A percentile compares a stretch with the other conserved stretches of the same genome.
Conservation (phyloP, 2,797 vertebrate genomes). For the Parauchenoglanis ngamensis region DNA sequence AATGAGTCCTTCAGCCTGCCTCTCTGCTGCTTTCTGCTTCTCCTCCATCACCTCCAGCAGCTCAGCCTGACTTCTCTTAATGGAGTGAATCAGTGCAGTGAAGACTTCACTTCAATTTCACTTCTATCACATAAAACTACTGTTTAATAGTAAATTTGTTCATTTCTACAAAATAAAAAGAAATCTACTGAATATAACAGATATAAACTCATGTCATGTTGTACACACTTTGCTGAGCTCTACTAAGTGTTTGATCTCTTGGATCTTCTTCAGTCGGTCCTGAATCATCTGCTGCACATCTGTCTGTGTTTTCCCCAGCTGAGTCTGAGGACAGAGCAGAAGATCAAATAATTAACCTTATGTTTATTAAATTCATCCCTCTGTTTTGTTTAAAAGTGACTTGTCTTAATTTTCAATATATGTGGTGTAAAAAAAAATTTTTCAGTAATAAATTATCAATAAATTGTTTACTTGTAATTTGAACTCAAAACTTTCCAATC, state of each 20-base stretch:
- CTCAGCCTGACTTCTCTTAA: slow-evolving; percentile 29
- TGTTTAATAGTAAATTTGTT: neutral
- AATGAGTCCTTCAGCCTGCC: neutral
- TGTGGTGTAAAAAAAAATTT: no score
- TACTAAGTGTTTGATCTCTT: neutral
- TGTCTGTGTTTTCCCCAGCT: slow-evolving; percentile 1
- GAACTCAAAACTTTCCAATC: neutral
- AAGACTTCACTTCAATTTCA: slow-evolving; percentile 1
- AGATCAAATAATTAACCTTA: neutral
- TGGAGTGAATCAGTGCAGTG: slow-evolving; percentile 20
- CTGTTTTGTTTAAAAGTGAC: no score
- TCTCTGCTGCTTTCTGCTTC: neutral
- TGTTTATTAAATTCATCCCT: no score
- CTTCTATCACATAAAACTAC: no score
- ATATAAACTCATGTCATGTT: no score
- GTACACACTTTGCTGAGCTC: neutral
- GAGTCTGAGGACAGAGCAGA: neutral
- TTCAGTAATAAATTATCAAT: no score
- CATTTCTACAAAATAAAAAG: neutral
- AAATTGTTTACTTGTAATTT: neutral
- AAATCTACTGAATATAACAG: neutral
- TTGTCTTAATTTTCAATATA: no score
- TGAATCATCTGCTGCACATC: slow-evolving; percentile 7
- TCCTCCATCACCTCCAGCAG: slow-evolving; percentile 4
- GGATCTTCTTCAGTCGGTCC: neutral